A percentile compares a stretch with the other conserved stretches of the same genome.
Evolutionary conservation across 1,140 invertebrate genomes (phyloP).

Genomic region (Leptinotarsa defecta): DNA sequence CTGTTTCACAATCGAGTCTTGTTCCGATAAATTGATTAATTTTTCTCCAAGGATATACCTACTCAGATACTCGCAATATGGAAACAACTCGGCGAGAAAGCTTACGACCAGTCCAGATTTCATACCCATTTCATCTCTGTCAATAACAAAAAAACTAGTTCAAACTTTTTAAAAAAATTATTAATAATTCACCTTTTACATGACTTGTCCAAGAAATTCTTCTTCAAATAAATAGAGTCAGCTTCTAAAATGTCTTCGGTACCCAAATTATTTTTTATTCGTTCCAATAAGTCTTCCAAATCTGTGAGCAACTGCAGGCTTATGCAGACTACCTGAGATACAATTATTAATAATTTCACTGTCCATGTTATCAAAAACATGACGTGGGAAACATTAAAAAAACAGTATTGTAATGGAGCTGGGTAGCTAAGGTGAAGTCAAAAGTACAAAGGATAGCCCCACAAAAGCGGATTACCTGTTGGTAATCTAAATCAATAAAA

Average conservation of each 20-base stretch:
- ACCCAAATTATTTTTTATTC: conserved; percentile 30
- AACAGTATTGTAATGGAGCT: no score
- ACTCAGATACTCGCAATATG: conserved; percentile 29
- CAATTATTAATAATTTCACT: neutral
- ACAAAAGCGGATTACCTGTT: no score
- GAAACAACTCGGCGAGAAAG: conserved; percentile 35
- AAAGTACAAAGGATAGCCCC: no score
- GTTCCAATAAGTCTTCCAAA: conserved; percentile 30
- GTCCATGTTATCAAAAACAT: no score
- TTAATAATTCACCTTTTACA: neutral
- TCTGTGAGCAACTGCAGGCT: conserved; percentile 32
- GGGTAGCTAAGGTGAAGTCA: no score
- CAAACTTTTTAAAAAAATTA: no score
- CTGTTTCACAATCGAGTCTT: conserved; percentile 20
- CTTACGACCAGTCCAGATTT: conserved; percentile 31
- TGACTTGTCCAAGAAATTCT: neutral
- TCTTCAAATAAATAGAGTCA: conserved; percentile 34
- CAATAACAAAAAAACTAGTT: conserved; percentile 11
- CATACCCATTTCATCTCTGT: conserved; percentile 31
- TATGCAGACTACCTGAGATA: conserved; percentile 25
- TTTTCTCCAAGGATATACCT: conserved; percentile 37
- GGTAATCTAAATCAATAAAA: no score
- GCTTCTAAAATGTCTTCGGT: conserved; percentile 38
- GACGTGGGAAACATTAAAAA: no score
- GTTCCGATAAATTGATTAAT: conserved; percentile 10